Conservation (phyloP, 2,797 vertebrate genomes). For the Peromyscus attwateri region DNA sequence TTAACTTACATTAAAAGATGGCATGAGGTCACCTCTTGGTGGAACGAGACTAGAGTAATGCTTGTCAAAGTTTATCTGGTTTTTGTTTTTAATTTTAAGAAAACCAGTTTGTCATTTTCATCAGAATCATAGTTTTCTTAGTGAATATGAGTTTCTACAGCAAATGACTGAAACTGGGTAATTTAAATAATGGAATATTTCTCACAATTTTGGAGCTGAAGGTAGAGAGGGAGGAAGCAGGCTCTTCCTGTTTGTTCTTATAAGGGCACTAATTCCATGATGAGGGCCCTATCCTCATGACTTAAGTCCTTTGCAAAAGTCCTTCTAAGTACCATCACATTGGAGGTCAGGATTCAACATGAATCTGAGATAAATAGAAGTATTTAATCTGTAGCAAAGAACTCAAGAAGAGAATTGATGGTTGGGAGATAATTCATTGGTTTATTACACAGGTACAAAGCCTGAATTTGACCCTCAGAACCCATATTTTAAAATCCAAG, state of each 20-base stretch:
- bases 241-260: not conserved
- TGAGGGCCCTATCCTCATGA: not conserved
- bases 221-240: not conserved
- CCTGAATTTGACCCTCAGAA: not conserved
- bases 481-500: not conserved
- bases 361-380: not conserved
- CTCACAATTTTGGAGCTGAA: not conserved
- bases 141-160: not conserved
- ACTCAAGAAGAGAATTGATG: not conserved
- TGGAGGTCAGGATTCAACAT: not conserved
- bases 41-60: not conserved
- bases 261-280: not conserved
- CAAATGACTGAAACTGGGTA: not conserved
- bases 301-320: not conserved
- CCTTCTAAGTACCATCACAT: not conserved
- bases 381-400: not conserved
- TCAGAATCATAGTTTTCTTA: not conserved
- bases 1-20: not conserved
- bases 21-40: not conserved
- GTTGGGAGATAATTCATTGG: not conserved
- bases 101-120: not conserved
- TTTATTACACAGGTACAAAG: not conserved
- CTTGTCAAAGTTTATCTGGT: not conserved
- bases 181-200: not conserved
- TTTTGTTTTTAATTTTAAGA: conserved; percentile 26